Evolutionary conservation across 2,797 vertebrate species (phyloP).

Genomic region (Oreonectes daqikongensis): DNA sequence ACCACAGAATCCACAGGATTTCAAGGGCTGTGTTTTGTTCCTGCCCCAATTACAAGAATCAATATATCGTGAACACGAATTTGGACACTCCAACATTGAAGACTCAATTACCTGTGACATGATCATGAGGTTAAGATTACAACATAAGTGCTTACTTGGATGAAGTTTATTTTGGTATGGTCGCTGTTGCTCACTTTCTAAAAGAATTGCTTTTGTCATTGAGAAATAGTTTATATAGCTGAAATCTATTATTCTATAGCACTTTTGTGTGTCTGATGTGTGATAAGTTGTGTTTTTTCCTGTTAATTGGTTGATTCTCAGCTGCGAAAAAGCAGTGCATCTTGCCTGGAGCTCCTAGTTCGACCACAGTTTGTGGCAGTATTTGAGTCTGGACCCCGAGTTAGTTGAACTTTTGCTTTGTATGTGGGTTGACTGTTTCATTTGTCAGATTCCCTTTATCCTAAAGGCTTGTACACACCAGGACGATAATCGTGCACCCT

Average conservation of each 20-base stretch:
- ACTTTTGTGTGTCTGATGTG: no score
- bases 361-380: background rate
- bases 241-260: background rate
- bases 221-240: background rate
- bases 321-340: no score
- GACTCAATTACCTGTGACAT: background rate
- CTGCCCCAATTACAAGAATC: conserved; percentile 6
- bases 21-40: conserved; percentile 35
- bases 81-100: background rate
- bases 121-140: background rate
- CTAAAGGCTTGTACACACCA: no score
- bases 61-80: conserved; percentile 17
- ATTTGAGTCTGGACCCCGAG: no score
- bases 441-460: no score
- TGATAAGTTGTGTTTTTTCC: no score
- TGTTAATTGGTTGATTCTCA: no score
- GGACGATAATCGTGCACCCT: no score
- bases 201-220: background rate
- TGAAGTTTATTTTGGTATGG: background rate
- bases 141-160: background rate
- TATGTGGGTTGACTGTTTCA: no score
- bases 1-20: conserved; percentile 61
- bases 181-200: background rate
- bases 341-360: background rate
- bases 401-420: no score